Conservation (phyloP, 2,797 vertebrate genomes). For the Premnoplex brunnescens region DNA sequence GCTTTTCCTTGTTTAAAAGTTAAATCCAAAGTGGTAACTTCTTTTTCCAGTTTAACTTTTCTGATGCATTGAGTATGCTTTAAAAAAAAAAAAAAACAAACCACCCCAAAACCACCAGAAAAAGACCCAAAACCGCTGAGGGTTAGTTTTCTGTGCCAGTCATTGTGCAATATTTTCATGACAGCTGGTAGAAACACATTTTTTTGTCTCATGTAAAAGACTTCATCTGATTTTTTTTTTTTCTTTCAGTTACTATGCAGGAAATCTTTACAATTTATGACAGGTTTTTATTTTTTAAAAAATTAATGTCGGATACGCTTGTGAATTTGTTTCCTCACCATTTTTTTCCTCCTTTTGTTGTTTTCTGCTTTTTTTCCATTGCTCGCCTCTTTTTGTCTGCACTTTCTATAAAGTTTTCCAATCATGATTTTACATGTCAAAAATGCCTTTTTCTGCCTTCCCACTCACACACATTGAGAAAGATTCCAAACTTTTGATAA, state of each 20-base stretch:
- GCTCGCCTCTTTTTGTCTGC: not conserved
- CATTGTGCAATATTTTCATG: slow-evolving; percentile 55
- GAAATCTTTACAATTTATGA: not conserved
- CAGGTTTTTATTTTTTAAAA: not conserved
- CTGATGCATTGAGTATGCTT: not conserved
- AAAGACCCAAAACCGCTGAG: not conserved
- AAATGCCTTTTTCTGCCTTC: slow-evolving; percentile 19
- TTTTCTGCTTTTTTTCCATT: not conserved
- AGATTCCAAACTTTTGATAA: slow-evolving; percentile 35
- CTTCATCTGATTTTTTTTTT: not conserved
- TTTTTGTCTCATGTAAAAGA: not conserved
- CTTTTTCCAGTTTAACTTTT: slow-evolving; percentile 4
- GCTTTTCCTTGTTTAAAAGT: not conserved
- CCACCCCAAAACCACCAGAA: not conserved
- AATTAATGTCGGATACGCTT: not conserved
- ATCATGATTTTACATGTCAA: slow-evolving; percentile 1
- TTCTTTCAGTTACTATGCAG: not conserved
- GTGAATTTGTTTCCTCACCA: not conserved
- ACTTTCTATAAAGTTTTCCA: not conserved
- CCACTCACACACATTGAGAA: not conserved
- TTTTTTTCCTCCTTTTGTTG: not conserved
- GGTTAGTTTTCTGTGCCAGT: slow-evolving; percentile 38
- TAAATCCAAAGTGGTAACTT: not conserved
- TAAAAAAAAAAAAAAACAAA: not conserved
- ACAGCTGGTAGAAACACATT: slow-evolving; percentile 35